These are phyloP conservation scores for Epinephelus lanceolatus DNA, from an alignment of 2,113 vertebrate genomes.

Conservation along the genomic window DNA sequence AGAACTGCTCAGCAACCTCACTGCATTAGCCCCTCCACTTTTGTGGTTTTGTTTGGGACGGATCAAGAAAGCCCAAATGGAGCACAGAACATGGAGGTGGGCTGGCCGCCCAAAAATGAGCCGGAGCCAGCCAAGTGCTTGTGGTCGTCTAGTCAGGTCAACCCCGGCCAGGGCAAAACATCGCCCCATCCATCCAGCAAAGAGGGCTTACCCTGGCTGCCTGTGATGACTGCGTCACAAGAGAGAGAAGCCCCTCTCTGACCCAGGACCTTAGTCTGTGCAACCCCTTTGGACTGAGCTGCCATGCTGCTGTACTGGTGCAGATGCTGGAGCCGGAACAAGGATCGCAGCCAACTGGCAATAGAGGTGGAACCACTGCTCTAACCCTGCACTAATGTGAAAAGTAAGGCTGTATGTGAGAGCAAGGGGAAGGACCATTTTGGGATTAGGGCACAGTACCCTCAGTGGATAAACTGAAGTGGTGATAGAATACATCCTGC, in stretches of 20 bases:
- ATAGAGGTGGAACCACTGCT: slow-evolving; percentile 45
- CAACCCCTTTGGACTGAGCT: slow-evolving; percentile 43
- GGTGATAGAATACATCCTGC: slow-evolving; percentile 39
- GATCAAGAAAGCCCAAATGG: slow-evolving; percentile 79
- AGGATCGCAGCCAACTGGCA: slow-evolving; percentile 61
- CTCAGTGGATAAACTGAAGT: slow-evolving; percentile 34
- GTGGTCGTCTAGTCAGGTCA: slow-evolving; percentile 82
- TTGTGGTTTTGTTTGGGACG: slow-evolving; percentile 81
- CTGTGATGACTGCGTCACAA: slow-evolving; percentile 54
- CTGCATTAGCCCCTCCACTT: slow-evolving; percentile 68
- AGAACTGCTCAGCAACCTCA: slow-evolving; percentile 65
- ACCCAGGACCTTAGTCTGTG: slow-evolving; percentile 41
- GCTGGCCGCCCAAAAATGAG: slow-evolving; percentile 66
- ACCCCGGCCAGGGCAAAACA: slow-evolving; percentile 66
- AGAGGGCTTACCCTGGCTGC: slow-evolving; percentile 46
- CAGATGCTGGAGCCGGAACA: slow-evolving; percentile 55
- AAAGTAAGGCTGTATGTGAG: slow-evolving; percentile 49
- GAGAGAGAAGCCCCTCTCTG: slow-evolving; percentile 58
- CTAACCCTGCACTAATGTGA: slow-evolving; percentile 46
- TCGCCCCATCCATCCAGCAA: slow-evolving; percentile 61
- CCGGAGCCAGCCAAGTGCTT: slow-evolving; percentile 76
- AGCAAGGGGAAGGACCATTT: slow-evolving; percentile 37
- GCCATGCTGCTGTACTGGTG: slow-evolving; percentile 27
- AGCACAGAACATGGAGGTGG: slow-evolving; percentile 79
- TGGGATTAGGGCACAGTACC: slow-evolving; percentile 26